phyloP scores from a whole-genome alignment of 1,140 invertebrate species.

The Yoshiicerus persimilis region DNA sequence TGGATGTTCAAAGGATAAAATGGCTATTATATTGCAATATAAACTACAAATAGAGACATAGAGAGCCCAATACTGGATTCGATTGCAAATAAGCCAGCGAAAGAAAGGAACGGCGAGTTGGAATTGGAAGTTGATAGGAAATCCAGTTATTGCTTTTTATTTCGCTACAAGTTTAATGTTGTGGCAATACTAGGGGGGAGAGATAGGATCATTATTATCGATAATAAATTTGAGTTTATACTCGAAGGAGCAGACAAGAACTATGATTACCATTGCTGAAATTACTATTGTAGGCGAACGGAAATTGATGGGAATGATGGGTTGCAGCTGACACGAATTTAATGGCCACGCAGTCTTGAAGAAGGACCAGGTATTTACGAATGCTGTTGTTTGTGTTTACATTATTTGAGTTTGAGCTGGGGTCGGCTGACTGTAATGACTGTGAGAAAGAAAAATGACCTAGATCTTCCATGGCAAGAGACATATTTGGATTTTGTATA shows the following conservation, averaged over 20 bases:
- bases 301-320: constrained; percentile 7
- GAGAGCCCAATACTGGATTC: neutral
- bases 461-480: neutral
- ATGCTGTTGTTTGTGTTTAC: constrained; percentile 17
- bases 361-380: constrained; percentile 38
- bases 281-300: constrained; percentile 8
- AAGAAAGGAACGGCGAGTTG: too few relatives aligned
- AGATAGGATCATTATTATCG: neutral
- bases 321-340: constrained; percentile 33
- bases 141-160: neutral
- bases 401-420: neutral
- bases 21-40: neutral
- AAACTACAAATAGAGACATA: neutral
- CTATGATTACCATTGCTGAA: neutral
- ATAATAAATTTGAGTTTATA: neutral
- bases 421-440: neutral
- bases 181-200: neutral
- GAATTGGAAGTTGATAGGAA: neutral
- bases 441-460: neutral
- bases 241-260: neutral
- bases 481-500: neutral
- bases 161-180: neutral
- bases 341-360: constrained; percentile 43
- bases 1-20: neutral
- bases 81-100: neutral